Evolutionary conservation across 2,113 vertebrate genomes (phyloP), one percentile per base, ranked within the genome.

Genomic region (Alectura lathami): DNA sequence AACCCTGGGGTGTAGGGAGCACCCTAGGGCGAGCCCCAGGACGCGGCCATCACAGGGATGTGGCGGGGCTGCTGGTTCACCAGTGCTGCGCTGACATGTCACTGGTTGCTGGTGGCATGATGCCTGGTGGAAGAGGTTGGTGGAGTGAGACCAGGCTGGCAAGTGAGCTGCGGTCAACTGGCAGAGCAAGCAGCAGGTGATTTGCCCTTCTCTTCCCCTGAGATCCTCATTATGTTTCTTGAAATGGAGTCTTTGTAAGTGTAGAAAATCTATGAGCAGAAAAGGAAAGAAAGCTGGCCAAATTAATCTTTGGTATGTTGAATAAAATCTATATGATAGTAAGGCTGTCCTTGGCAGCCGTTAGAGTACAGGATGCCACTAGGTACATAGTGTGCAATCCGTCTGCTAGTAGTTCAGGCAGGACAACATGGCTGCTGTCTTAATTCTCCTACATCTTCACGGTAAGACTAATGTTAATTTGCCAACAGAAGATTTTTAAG

Each of bases 261-360:
- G 84, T 43, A 73, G 82, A 88, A 89, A 69, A 96, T 83, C 93
- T 95, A 91, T 42, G 89, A 93, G 75, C 26, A 93, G 54, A 96
- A 97, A 94, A 94, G 23, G 27, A 94, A 95, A 89, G 60, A 32
- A 94, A 89, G 82, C 75, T 94, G 40, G 67, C 45, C 12, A 2
- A 77, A 22, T 89, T 92, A 3, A 20, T 69, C 69, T 92, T 87
- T 74, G 20, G 29, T 79, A 89, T 85, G 30, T 15, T 77, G n/a
- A 76, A 83, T 86, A 87, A 95, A 82, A 3, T 80, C 68, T 48
- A 77, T 30, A 89, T 23, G 85, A 20, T 66, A 30, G 64, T 62
- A 67, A 7, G 2, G 6, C 12, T 73, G 36, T 30, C 43, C 92
- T 77, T 85, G 34, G 22, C 50, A 90, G 75, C 21, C 53, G 30